Evolutionary conservation across 2,797 vertebrate species (phyloP), one percentile per base, ranked within the genome.

Genomic region (Bradypodion ventrale): DNA sequence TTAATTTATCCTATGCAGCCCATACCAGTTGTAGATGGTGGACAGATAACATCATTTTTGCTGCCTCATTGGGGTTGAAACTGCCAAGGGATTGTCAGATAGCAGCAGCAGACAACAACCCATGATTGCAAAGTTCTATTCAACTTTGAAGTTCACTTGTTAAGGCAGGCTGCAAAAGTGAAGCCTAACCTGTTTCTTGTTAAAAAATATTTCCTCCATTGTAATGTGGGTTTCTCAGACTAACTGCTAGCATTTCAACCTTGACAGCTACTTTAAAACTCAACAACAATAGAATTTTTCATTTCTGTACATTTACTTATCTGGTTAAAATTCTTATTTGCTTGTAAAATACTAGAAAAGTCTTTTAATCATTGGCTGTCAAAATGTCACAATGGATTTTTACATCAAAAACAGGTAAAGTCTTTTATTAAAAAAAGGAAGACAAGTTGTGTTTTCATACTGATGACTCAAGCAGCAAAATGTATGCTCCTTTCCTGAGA

Each of bases 281-380:
- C 90, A 87, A 87, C 87, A 92, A 94, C 90, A 93, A 93, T 91
- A 85, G 93, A 92, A 92, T 90, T 92, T 94, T 94, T 92, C 87
- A 91, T 92, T 95, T 90, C 93, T 91, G 84, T 89, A 89, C 89
- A 87, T 93, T 93, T 93, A 88, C 88, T 91, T 92, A 92, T 91
- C 92, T 91, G 90, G 91, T 92, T 92, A 93, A 92, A 94, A 93
- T 95, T 93, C 91, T 90, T 93, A 94, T 92, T 94, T 94, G 83
- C 91, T 93, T 94, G 89, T 95, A 94, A 94, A 92, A 92, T 89
- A 90, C 90, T 69, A 85, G 90, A 91, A 91, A 92, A 92, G 62
- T 76, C 85, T 93, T 94, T 89, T 93, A 94, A 94, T 93, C 90
- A 94, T 91, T 92, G 89, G 82, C 86, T 94, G 94, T 93, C 94